A percentile compares a stretch with the other conserved stretches of the same genome.
phyloP scores from a whole-genome alignment of 2,113 vertebrate genomes.

The Dipodomys ordii region DNA sequence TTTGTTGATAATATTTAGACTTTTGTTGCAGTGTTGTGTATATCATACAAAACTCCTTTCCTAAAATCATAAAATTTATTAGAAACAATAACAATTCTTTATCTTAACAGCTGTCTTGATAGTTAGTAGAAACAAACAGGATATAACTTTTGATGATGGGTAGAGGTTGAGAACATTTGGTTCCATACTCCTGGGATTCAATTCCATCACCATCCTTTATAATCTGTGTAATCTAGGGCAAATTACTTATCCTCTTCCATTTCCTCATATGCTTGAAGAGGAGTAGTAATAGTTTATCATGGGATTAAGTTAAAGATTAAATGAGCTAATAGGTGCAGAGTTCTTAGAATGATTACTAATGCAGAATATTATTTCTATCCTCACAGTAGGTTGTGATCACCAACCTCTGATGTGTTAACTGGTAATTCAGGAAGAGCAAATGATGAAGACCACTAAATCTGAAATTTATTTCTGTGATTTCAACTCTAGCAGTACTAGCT shows the following conservation, averaged over 20 bases:
- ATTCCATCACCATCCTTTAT: not conserved
- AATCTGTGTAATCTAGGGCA: not conserved
- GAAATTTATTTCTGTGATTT: not conserved
- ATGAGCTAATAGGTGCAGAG: not conserved
- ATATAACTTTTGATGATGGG: not conserved
- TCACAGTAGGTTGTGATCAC: not conserved
- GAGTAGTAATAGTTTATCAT: not conserved
- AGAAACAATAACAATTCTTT: not conserved
- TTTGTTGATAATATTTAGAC: not conserved
- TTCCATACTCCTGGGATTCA: not conserved
- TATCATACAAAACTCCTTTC: not conserved
- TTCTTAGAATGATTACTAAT: not conserved
- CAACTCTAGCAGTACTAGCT: not conserved
- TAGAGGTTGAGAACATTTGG: not conserved
- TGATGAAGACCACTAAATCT: not conserved
- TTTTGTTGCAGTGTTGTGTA: not conserved
- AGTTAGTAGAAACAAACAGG: not conserved
- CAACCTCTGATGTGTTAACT: not conserved
- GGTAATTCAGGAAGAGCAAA: not conserved
- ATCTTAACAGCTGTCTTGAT: not conserved
- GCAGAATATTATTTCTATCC: not conserved
- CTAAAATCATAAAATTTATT: not conserved
- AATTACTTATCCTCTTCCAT: not conserved
- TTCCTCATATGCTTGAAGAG: not conserved
- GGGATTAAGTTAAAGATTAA: not conserved